phyloP scores from a whole-genome alignment of 1,140 invertebrate genomes.

The Camponotus vicinus region DNA sequence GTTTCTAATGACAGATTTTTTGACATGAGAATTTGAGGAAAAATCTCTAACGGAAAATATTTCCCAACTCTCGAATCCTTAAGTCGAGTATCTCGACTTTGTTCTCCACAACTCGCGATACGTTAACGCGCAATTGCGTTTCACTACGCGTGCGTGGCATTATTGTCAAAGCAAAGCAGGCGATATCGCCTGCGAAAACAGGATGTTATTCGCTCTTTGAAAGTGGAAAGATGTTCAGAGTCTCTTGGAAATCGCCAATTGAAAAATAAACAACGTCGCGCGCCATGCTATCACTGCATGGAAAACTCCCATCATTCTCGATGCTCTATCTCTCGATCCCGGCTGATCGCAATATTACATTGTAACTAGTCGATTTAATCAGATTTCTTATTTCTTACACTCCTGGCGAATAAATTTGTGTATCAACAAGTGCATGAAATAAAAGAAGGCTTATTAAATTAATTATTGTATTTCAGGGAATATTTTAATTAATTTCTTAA shows the following conservation, averaged over 20 bases:
- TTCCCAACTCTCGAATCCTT: background rate
- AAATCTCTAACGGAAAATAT: no score
- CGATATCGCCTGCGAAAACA: slow-evolving; percentile 54
- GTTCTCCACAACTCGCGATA: slow-evolving; percentile 6
- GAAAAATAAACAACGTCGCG: slow-evolving; percentile 43
- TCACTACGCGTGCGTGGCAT: slow-evolving; percentile 18
- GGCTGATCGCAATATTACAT: slow-evolving; percentile 6
- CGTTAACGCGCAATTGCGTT: background rate
- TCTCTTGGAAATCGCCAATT: slow-evolving; percentile 39
- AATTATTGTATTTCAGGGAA: background rate
- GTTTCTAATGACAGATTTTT: no score
- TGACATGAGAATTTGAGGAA: no score
- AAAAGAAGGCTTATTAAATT: background rate
- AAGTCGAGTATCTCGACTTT: background rate
- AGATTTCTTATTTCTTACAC: slow-evolving; percentile 39
- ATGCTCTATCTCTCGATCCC: slow-evolving; percentile 34
- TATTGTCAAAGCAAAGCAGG: slow-evolving; percentile 30
- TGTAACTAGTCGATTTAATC: slow-evolving; percentile 10
- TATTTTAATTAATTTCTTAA: slow-evolving; percentile 11
- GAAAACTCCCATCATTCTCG: slow-evolving; percentile 44
- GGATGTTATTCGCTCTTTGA: slow-evolving; percentile 46
- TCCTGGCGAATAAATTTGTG: background rate
- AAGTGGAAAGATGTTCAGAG: slow-evolving; percentile 29
- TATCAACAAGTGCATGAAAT: background rate
- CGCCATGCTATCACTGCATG: slow-evolving; percentile 22